A percentile compares a stretch with the other conserved stretches of the same genome.
These are phyloP conservation scores for Polyommatus icarus DNA, from an alignment of 2,888 invertebrate species.

Conservation along the genomic window DNA sequence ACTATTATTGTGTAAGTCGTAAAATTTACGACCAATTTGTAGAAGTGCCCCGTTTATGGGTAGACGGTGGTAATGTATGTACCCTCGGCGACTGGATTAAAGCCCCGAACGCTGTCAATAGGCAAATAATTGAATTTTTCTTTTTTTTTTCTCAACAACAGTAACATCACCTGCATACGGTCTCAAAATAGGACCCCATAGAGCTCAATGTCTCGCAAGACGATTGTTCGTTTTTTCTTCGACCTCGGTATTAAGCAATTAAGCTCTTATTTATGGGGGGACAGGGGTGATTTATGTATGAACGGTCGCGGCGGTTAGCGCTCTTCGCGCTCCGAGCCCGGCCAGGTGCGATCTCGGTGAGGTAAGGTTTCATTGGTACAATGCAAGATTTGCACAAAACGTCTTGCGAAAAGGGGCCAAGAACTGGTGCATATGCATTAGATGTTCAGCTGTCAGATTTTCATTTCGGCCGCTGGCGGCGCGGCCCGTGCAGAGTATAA, in stretches of 20 bases:
- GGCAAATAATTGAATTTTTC: conserved; percentile 72
- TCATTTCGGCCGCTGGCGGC: background rate
- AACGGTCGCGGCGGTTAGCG: conserved; percentile 51
- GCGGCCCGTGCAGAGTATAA: conserved; percentile 30
- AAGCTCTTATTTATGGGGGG: conserved; percentile 65
- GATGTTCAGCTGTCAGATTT: conserved; percentile 25
- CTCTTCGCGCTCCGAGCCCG: conserved; percentile 46
- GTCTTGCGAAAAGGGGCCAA: conserved; percentile 62
- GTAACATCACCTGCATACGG: conserved; percentile 74
- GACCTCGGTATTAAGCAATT: conserved; percentile 60
- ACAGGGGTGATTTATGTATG: conserved; percentile 63
- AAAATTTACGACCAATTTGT: conserved; percentile 73
- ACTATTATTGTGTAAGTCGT: conserved; percentile 31
- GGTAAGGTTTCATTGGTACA: conserved; percentile 68
- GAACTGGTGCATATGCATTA: conserved; percentile 54
- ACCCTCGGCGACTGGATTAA: conserved; percentile 56
- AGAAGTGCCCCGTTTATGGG: conserved; percentile 55
- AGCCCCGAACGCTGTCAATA: conserved; percentile 65
- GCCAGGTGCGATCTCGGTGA: conserved; percentile 72
- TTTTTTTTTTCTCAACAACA: conserved; percentile 57
- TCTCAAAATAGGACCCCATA: conserved; percentile 55
- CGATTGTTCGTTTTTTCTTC: conserved; percentile 58
- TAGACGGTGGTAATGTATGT: conserved; percentile 27
- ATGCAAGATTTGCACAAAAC: conserved; percentile 78
- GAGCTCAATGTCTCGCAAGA: conserved; percentile 70